Evolutionary conservation across 2,888 invertebrate species (phyloP).

Genomic region (Rhagonycha lutea): DNA sequence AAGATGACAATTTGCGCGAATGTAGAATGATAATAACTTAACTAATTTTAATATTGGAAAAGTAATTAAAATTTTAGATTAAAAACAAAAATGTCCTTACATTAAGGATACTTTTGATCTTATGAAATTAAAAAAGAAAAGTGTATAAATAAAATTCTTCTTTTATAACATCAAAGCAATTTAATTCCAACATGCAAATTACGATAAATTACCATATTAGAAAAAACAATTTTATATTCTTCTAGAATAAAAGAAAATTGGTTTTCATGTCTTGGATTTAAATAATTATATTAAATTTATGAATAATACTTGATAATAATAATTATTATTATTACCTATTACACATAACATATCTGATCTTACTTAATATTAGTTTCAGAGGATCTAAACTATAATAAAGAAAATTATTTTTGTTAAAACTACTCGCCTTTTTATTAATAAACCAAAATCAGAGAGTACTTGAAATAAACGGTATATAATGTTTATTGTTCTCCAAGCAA

Average conservation of each 20-base stretch:
- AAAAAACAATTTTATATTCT: background rate
- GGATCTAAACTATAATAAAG: too few relatives aligned
- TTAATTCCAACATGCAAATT: slow-evolving; percentile 27
- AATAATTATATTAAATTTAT: background rate
- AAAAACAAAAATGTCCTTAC: background rate
- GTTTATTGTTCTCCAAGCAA: too few relatives aligned
- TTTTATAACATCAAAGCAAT: slow-evolving; percentile 20
- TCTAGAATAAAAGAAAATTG: background rate
- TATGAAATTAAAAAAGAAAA: background rate
- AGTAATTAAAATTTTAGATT: background rate
- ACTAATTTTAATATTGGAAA: background rate
- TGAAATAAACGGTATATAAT: too few relatives aligned
- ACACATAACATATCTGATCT: too few relatives aligned
- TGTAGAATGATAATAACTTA: background rate
- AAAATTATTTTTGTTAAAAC: too few relatives aligned
- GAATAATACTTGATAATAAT: background rate
- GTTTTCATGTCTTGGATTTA: background rate
- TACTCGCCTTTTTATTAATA: too few relatives aligned
- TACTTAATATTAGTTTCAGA: too few relatives aligned
- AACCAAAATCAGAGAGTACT: too few relatives aligned
- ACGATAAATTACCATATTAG: slow-evolving; percentile 5
- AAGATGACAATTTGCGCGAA: background rate
- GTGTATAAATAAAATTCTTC: background rate
- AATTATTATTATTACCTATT: background rate
- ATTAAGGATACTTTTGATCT: background rate